Percentiles rank a stretch among this genome's conserved stretches.
These are phyloP conservation scores for Plecturocebus donacophilus DNA, from an alignment of 2,113 vertebrate genomes.

Conservation along the genomic window DNA sequence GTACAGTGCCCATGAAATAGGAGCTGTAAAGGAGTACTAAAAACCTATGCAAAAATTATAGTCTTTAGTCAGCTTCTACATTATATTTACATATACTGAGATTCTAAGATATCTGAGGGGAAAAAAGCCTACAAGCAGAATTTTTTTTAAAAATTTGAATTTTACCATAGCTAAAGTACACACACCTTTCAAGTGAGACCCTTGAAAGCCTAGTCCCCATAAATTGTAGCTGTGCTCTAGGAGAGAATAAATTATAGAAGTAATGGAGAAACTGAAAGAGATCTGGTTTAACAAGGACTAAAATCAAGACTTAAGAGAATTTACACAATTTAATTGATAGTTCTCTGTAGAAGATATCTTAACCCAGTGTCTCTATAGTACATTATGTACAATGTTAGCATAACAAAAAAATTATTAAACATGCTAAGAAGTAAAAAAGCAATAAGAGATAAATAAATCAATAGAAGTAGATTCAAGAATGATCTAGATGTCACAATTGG, in stretches of 20 bases:
- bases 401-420: not conserved
- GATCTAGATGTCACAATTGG: not conserved
- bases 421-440: not conserved
- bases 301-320: not conserved
- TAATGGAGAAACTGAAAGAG: not conserved
- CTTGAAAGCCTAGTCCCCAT: not conserved
- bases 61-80: not conserved
- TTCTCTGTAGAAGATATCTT: not conserved
- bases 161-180: not conserved
- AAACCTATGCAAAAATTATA: not conserved
- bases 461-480: not conserved
- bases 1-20: not conserved
- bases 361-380: not conserved
- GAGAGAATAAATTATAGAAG: not conserved
- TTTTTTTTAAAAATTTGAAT: not conserved
- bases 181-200: not conserved
- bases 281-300: not conserved
- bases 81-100: not conserved
- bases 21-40: rapidly evolving
- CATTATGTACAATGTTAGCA: not conserved
- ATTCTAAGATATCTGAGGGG: not conserved
- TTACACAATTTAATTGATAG: not conserved
- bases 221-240: not conserved
- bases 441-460: not conserved
- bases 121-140: not conserved